Base-by-base conservation (phyloP, 1,140 invertebrate species). In the Zaprionus ghesquierei region DNA sequence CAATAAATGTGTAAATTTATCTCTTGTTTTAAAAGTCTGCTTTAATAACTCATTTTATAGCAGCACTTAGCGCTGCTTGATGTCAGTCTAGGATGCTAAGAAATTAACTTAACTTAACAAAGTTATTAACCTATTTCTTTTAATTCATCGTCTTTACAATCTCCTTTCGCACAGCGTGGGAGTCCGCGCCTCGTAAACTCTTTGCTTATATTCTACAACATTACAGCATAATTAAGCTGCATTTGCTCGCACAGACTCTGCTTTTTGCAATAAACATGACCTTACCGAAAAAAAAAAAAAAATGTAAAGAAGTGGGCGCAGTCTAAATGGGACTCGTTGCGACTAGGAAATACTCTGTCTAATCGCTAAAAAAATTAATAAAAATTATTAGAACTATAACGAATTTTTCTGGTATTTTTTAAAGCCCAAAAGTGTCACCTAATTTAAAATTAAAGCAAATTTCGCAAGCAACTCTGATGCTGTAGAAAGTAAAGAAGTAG, bases 181-280 rank as follows among this genome's bases (percentile, higher is more conserved):
- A 5, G 35, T n/a, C 29, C 33, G 15, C 25, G 31, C 56, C 49
- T 60, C 55, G 69, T 68, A 68, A 72, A 72, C n/a, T 72, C 51
- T 49, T 53, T 22, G 35, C 62, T 46, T 56, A 44, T 44, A 72
- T 76, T 66, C 35, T 62, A 44, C 69, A 58, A 68, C 70, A 72
- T 72, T 68, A 68, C 69, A 60, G 69, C 35, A 78, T 69, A 79
- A 75, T 69, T 70, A 75, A 79, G 70, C 64, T 63, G 76, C 69
- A 68, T 31, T 70, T 35, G 35, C 38, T n/a, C n/a, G n/a, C n/a
- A n/a, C n/a, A n/a, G n/a, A n/a, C n/a, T 41, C n/a, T 63, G 38
- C 50, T 61, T 23, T 69, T 69, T 56, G 29, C 41, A 22, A 31
- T 64, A 29, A 41, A 70, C 63, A 68, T 72, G 69, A 72, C 69